Evolutionary conservation across 2,888 invertebrate species (phyloP).

Genomic region (Cataglyphis cursor): DNA sequence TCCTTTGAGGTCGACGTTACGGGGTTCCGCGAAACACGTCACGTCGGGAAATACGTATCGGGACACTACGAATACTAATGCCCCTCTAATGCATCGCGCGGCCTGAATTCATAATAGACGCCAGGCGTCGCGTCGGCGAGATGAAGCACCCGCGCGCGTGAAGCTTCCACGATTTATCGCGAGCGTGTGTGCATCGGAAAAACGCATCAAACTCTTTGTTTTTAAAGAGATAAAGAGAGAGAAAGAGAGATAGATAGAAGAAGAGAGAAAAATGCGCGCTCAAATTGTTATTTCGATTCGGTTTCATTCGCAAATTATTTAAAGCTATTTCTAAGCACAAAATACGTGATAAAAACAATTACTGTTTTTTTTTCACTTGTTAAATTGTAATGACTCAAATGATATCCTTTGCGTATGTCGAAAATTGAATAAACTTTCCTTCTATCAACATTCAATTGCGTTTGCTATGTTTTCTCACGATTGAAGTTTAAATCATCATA

Average conservation of each 20-base stretch:
- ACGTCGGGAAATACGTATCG: slow-evolving; percentile 73
- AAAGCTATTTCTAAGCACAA: not conserved
- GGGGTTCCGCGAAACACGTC: slow-evolving; percentile 70
- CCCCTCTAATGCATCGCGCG: slow-evolving; percentile 76
- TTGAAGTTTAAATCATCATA: slow-evolving; percentile 21
- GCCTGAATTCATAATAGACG: slow-evolving; percentile 77
- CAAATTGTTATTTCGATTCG: slow-evolving; percentile 10
- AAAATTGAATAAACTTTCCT: slow-evolving; percentile 20
- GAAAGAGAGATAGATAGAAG: not conserved
- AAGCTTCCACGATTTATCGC: slow-evolving; percentile 44
- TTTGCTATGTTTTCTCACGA: slow-evolving; percentile 1
- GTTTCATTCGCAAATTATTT: not conserved
- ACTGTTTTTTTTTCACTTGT: not conserved
- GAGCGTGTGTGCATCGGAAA: not conserved
- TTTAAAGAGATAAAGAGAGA: not conserved
- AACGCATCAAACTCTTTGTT: slow-evolving; percentile 16
- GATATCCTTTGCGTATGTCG: not conserved
- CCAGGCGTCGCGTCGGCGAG: slow-evolving; percentile 22
- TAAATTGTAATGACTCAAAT: not conserved
- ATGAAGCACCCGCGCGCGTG: slow-evolving; percentile 38
- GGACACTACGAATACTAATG: slow-evolving; percentile 81
- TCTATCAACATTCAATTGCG: slow-evolving; percentile 35
- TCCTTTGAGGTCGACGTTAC: slow-evolving; percentile 76
- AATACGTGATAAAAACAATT: not conserved
- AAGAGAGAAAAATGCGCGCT: no score